Evolutionary conservation across 2,888 invertebrate species (phyloP), one percentile per base, ranked within the genome.

Genomic region (Camptogramma bilineatum): DNA sequence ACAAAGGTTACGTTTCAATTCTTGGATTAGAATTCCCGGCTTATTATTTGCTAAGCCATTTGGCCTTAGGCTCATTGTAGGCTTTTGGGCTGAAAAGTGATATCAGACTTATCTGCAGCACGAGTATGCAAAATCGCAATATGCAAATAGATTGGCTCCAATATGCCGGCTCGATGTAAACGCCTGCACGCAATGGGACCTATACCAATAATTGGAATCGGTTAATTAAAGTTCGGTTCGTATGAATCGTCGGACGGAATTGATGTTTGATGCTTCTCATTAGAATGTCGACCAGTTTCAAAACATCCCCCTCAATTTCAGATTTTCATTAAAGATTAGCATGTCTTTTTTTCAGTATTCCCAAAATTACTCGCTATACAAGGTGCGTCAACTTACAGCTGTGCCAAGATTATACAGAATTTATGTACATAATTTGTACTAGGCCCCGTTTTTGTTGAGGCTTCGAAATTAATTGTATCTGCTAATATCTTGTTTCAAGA

Each of bases 391-490:
- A 55, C 72, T 68, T 51, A 54, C 79, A 75, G 77, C 77, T 74
- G 75, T 66, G 70, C 73, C 65, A 71, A 71, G 77, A 82, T 81
- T 77, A 78, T 16, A 17, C 16, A 74, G 77, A 79, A 82, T 80
- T 82, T 82, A 81, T 82, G 81, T 79, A 81, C 80, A 82, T 82
- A 81, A 82, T 80, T 82, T 82, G 75, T 73, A 77, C 77, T 39
- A 48, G 24, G 76, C 17, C 13, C 10, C 44, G 44, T 44, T 81
- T 80, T 79, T 80, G 75, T 72, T 62, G 50, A 63, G 55, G 58
- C 66, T 65, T 66, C 55, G 48, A 64, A 66, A 68, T 82, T 78
- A 81, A 79, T 72, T 69, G 62, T 57, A 44, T 70, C 62, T 55
- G 53, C 60, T 62, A 61, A 63, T 71, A 70, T 70, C 68, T 68